phyloP scores from a whole-genome alignment of 1,140 invertebrate species.

The Aphelenchoides avenae region DNA sequence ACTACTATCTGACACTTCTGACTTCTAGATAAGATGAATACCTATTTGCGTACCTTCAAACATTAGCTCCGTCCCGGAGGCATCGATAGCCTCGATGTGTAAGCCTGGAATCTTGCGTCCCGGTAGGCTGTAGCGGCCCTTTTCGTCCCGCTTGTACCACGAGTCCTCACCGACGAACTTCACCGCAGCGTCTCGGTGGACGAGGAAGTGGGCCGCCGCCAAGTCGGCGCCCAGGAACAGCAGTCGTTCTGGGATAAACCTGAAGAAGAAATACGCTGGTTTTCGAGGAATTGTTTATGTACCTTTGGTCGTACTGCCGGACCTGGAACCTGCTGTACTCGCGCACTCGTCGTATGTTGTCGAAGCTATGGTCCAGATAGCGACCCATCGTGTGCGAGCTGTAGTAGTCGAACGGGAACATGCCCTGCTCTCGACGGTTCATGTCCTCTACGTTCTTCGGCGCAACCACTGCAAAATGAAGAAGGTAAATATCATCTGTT shows the following conservation, averaged over 20 bases:
- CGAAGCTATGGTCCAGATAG: slow-evolving; percentile 55
- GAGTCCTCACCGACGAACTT: slow-evolving; percentile 66
- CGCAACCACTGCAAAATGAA: slow-evolving; percentile 7
- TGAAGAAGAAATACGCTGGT: no score
- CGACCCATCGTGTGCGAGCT: slow-evolving; percentile 40
- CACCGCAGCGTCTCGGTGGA: slow-evolving; percentile 68
- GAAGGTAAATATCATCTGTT: slow-evolving; percentile 4
- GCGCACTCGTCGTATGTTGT: slow-evolving; percentile 46
- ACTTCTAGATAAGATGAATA: no score
- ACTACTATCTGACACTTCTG: no score
- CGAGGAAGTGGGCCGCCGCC: slow-evolving; percentile 71
- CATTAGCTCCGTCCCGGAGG: slow-evolving; percentile 65
- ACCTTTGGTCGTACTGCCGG: slow-evolving; percentile 57
- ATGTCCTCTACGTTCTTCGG: slow-evolving; percentile 35
- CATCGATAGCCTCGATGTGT: slow-evolving; percentile 70
- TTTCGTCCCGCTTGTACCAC: slow-evolving; percentile 56
- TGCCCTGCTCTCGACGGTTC: slow-evolving; percentile 43
- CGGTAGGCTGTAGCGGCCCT: slow-evolving; percentile 65
- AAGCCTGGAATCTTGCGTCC: slow-evolving; percentile 60
- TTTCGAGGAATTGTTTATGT: neutral
- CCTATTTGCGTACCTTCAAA: slow-evolving; percentile 71
- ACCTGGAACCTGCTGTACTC: slow-evolving; percentile 47
- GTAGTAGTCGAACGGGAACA: slow-evolving; percentile 40
- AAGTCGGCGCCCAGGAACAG: slow-evolving; percentile 68
- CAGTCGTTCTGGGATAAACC: slow-evolving; percentile 60